Evolutionary conservation across 2,113 vertebrate genomes (phyloP).

Genomic region (Hippoglossus stenolepis): DNA sequence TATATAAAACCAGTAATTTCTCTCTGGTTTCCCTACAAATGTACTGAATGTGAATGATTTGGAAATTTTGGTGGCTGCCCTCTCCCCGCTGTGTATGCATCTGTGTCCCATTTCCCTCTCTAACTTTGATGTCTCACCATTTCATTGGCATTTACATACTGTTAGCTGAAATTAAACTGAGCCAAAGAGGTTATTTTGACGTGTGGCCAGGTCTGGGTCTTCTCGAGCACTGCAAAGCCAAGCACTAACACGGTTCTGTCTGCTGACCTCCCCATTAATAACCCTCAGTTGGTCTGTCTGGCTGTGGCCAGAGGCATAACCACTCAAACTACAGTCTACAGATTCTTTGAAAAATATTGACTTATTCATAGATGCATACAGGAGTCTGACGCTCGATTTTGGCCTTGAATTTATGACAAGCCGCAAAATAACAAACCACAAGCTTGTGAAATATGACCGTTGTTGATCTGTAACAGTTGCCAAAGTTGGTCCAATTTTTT

Average conservation of each 20-base stretch:
- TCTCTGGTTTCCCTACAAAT: conserved; percentile 1
- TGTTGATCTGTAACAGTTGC: conserved; percentile 35
- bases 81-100: conserved; percentile 22
- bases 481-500: conserved; percentile 16
- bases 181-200: conserved; percentile 49
- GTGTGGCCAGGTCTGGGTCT: conserved; percentile 25
- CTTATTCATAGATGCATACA: conserved; percentile 44
- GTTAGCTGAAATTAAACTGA: conserved; percentile 42
- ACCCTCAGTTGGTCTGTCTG: conserved; percentile 16
- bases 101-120: conserved; percentile 31
- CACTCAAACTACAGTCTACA: conserved; percentile 29
- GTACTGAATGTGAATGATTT: conserved; percentile 17
- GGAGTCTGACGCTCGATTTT: conserved; percentile 31
- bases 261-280: conserved; percentile 55
- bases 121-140: conserved; percentile 36
- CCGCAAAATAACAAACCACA: conserved; percentile 42
- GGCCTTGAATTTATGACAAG: conserved; percentile 49
- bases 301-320: conserved; percentile 36
- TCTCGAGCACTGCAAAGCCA: conserved; percentile 24
- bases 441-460: conserved; percentile 32
- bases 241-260: conserved; percentile 41
- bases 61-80: conserved; percentile 1
- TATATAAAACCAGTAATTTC: conserved; percentile 23
- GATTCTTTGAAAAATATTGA: conserved; percentile 53
- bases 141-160: conserved; percentile 44